Base-by-base conservation (phyloP, 2,888 invertebrate species). In the Macrostomum cliftonense region DNA sequence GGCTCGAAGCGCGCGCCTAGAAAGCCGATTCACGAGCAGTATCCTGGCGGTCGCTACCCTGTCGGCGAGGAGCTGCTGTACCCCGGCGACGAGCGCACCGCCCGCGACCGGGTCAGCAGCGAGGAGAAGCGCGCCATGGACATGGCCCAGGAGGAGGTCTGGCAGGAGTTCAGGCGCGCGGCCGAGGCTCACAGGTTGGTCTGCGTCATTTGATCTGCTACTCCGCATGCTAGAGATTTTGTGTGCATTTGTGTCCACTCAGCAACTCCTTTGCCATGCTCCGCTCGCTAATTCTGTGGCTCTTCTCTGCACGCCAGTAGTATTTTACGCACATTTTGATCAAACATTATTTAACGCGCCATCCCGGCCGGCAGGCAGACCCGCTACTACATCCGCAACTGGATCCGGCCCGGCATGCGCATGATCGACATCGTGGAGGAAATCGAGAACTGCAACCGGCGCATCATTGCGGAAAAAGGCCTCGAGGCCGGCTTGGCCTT, bases 141-240 rank as follows among this genome's bases (percentile, higher is more conserved):
- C 67, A 76, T 81, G 59, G 78, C 86, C 72, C 85, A 89, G 57
- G 82, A 80, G 59, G 89, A 93, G 60, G 82, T 87, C 61, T 95
- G 93, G 65, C 83, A 84, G 62, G 89, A 93, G 71, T 80, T 93
- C 47, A 77, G 97, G 52, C 80, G 84, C 59, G 95, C 95, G 17
- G 95, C 97, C 12, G 97, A 99, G 68, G 93, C 89, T 42, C 97
- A 97, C 70, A 78, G 97, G 72, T 88, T 88, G 75, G 80, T 83
- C 63, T 49, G 50, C 39, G 5, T 37, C 36, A 14, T 13, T 12
- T 37, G 9, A 13, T 53, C 11, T 53, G 4, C 14, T n/a, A 11
- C 9, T 5, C 5, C 28, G 28, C 5, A 28, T 4, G 5, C 28
- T 9, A 28, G 5, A 28, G 28, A 9, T 28, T 28, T 28, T 4